Evolutionary conservation across 2,797 vertebrate genomes (phyloP).

Genomic region (Holocentrus rufus): DNA sequence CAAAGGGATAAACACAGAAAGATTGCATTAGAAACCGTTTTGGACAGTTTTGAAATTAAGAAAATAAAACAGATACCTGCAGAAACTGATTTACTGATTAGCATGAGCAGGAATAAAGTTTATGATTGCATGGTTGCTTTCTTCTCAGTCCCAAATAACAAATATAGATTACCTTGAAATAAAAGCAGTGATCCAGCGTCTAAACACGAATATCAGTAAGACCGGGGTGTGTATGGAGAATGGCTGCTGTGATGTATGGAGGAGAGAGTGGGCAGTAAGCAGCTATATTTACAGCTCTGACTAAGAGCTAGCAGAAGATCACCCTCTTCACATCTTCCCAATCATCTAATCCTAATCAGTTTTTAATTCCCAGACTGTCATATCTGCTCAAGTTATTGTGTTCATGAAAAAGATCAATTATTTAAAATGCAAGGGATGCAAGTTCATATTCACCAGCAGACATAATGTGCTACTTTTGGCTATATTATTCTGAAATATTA

Average conservation of each 20-base stretch:
- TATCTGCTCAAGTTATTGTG: neutral
- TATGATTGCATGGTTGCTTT: too few relatives aligned
- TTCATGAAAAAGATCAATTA: too few relatives aligned
- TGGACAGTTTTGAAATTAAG: neutral
- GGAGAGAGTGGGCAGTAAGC: conserved; percentile 65
- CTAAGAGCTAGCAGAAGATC: conserved; percentile 59
- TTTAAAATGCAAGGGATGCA: too few relatives aligned
- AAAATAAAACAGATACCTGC: neutral
- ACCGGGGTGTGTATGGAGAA: neutral
- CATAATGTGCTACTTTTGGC: too few relatives aligned
- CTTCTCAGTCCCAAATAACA: too few relatives aligned
- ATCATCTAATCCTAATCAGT: neutral
- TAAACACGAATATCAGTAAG: conserved; percentile 17
- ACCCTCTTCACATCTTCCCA: neutral
- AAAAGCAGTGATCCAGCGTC: conserved; percentile 27
- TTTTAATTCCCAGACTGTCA: neutral
- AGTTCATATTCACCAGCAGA: too few relatives aligned
- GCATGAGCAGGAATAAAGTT: neutral
- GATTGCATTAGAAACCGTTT: conserved; percentile 15
- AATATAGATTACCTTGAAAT: conserved; percentile 7
- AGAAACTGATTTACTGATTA: neutral
- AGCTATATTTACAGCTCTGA: conserved; percentile 72
- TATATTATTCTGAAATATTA: too few relatives aligned
- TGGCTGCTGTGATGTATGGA: conserved; percentile 58
- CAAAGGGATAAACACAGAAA: neutral